Evolutionary conservation across 2,113 vertebrate genomes (phyloP).

Genomic region (Hepsetus odoe): DNA sequence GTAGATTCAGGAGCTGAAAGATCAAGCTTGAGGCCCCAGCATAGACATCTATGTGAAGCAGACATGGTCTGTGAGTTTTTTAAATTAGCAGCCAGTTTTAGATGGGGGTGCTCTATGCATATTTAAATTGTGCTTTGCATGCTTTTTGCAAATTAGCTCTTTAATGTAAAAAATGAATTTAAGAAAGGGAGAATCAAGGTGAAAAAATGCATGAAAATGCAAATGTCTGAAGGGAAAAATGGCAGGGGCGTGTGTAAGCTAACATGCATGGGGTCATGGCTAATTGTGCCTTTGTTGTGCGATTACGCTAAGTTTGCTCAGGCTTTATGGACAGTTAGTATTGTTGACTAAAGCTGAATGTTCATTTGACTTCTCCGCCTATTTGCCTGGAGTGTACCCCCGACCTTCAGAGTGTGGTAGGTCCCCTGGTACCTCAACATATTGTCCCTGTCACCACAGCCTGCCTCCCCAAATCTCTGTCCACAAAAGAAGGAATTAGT

Average conservation of each 20-base stretch:
- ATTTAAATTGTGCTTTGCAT: constrained; percentile 80
- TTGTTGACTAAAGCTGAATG: constrained; percentile 55
- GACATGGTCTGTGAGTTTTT: constrained; percentile 51
- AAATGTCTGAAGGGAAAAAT: constrained; percentile 71
- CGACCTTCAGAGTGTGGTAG: constrained; percentile 68
- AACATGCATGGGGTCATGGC: constrained; percentile 68
- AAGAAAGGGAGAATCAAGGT: constrained; percentile 52
- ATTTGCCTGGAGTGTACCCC: constrained; percentile 60
- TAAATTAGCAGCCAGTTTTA: constrained; percentile 63
- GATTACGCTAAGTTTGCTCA: constrained; percentile 75
- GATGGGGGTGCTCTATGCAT: constrained; percentile 68
- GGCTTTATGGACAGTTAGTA: constrained; percentile 64
- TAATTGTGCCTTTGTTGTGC: constrained; percentile 82
- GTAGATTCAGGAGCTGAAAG: constrained; percentile 20
- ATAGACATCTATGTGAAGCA: constrained; percentile 51
- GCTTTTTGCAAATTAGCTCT: constrained; percentile 70
- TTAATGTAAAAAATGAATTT: constrained; percentile 56
- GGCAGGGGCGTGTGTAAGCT: constrained; percentile 66
- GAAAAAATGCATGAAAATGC: constrained; percentile 77
- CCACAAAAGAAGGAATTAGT: constrained; percentile 47
- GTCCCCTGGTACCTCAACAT: constrained; percentile 68
- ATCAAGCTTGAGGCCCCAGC: background rate
- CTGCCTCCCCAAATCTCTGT: constrained; percentile 47
- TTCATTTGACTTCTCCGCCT: constrained; percentile 74
- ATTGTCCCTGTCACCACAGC: constrained; percentile 67